Evolutionary conservation across 2,888 invertebrate species (phyloP).

Genomic region (Dorcus parallelipipedus): DNA sequence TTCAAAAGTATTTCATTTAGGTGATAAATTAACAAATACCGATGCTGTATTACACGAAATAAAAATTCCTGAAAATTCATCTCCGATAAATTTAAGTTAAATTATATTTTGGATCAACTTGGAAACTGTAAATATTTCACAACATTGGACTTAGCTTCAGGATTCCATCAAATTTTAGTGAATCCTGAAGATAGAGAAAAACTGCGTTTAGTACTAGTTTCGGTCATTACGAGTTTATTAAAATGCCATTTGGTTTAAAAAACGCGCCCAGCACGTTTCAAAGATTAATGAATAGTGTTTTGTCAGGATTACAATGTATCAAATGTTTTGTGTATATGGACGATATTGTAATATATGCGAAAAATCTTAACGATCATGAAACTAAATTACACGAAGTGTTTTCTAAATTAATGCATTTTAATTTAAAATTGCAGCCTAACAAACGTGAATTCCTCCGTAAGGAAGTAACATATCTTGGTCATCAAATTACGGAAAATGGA

Average conservation of each 20-base stretch:
- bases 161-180: slow-evolving; percentile 8
- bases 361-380: slow-evolving; percentile 20
- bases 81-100: no score
- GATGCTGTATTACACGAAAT: no score
- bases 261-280: slow-evolving; percentile 31
- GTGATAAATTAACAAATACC: no score
- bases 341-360: slow-evolving; percentile 23
- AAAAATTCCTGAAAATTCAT: no score
- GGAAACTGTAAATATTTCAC: slow-evolving; percentile 6
- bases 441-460: slow-evolving; percentile 22
- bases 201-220: slow-evolving; percentile 33
- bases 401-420: slow-evolving; percentile 13
- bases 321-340: slow-evolving; percentile 27
- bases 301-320: slow-evolving; percentile 16
- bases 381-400: slow-evolving; percentile 20
- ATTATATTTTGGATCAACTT: slow-evolving; percentile 38
- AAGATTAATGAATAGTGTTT: slow-evolving; percentile 25
- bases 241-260: slow-evolving; percentile 33
- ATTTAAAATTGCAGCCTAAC: slow-evolving; percentile 21
- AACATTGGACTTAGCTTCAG: no score
- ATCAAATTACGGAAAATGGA: slow-evolving; percentile 31
- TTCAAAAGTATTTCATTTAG: no score
- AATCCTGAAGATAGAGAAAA: slow-evolving; percentile 27
- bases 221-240: slow-evolving; percentile 28
- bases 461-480: slow-evolving; percentile 35